Conservation (phyloP, 2,888 invertebrate genomes). For the Drosophila algonquin region DNA sequence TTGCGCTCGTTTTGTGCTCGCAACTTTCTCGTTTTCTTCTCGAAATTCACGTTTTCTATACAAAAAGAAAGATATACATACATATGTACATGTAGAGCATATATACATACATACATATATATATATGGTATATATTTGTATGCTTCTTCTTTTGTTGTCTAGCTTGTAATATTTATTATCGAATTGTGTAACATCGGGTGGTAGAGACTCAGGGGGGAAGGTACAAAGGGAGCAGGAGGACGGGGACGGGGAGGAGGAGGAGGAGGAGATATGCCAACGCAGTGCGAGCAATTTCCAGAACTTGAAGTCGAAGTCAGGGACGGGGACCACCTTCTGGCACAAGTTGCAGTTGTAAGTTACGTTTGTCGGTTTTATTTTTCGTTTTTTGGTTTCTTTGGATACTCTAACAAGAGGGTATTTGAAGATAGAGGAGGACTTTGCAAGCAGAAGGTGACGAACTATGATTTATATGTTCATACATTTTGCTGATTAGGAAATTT, state of each 20-base stretch:
- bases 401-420: not conserved
- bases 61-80: not conserved
- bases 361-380: constrained; percentile 36
- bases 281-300: constrained; percentile 68
- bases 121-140: constrained; percentile 15
- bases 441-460: no score
- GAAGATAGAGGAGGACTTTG: not conserved
- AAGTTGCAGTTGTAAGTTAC: constrained; percentile 69
- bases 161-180: constrained; percentile 79
- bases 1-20: constrained; percentile 71
- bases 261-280: constrained; percentile 58
- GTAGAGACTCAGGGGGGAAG: constrained; percentile 20
- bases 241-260: constrained; percentile 1
- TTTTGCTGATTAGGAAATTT: no score
- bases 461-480: no score
- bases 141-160: constrained; percentile 59
- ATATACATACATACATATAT: constrained; percentile 7
- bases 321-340: constrained; percentile 42
- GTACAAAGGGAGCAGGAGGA: constrained; percentile 14
- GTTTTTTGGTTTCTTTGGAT: constrained; percentile 5
- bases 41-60: constrained; percentile 49
- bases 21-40: constrained; percentile 62
- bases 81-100: constrained; percentile 12
- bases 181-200: constrained; percentile 62
- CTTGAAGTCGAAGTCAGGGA: constrained; percentile 41